phyloP scores from a whole-genome alignment of 2,888 invertebrate genomes.

The Lymantria monacha region DNA sequence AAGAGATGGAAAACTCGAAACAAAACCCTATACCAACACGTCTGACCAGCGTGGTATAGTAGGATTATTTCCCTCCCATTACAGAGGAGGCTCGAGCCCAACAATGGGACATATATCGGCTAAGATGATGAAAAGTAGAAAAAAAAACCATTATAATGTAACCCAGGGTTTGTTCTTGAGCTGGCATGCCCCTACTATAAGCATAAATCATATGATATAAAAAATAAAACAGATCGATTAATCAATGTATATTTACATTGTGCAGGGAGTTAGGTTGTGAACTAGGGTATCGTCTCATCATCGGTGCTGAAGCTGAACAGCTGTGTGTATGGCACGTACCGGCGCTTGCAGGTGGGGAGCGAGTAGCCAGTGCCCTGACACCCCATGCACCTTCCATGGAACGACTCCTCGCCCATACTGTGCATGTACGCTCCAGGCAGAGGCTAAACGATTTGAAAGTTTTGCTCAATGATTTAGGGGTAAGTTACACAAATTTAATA shows the following conservation, averaged over 20 bases:
- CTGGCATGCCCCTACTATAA: too few species aligned
- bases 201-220: too few species aligned
- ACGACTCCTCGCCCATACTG: constrained; percentile 95
- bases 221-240: too few species aligned
- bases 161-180: too few species aligned
- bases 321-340: constrained; percentile 84
- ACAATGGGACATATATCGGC: too few species aligned
- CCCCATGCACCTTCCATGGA: constrained; percentile 98
- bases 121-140: too few species aligned
- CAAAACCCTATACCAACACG: too few species aligned
- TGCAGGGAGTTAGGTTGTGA: constrained; percentile 89
- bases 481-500: constrained; percentile 30
- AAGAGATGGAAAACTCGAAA: too few species aligned
- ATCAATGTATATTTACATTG: not conserved
- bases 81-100: too few species aligned
- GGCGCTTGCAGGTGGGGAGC: constrained; percentile 77
- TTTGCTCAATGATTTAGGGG: constrained; percentile 85
- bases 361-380: constrained; percentile 87
- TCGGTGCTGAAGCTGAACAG: constrained; percentile 88
- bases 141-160: too few species aligned
- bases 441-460: constrained; percentile 91
- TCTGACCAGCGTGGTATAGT: too few species aligned
- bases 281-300: constrained; percentile 92
- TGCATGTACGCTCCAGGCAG: constrained; percentile 94
- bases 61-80: too few species aligned